Conservation (phyloP, 2,113 vertebrate species). For the Pomatorhinus ruficollis region DNA sequence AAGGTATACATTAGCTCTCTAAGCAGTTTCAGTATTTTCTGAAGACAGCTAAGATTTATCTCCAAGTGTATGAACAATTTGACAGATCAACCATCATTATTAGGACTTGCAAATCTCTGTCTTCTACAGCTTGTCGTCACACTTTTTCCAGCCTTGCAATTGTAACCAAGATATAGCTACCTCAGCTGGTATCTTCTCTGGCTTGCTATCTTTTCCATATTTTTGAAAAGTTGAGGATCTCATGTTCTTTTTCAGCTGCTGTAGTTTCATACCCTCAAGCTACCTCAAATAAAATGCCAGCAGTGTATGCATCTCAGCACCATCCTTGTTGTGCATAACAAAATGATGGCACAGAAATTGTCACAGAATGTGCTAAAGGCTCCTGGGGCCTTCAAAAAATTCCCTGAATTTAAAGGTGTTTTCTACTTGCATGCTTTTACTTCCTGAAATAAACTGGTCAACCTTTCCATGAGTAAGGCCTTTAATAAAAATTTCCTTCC, state of each 20-base stretch:
- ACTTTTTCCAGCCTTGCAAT: neutral
- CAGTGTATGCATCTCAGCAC: neutral
- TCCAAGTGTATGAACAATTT: neutral
- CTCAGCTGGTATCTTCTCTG: neutral
- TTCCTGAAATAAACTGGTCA: neutral
- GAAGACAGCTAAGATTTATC: neutral
- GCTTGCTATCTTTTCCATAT: neutral
- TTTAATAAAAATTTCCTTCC: neutral
- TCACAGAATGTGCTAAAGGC: neutral
- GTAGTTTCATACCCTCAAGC: neutral
- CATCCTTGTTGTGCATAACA: neutral
- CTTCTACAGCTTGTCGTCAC: neutral
- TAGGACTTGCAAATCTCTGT: neutral
- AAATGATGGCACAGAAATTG: neutral
- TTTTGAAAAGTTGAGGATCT: neutral
- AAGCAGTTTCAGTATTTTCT: neutral
- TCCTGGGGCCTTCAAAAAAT: neutral
- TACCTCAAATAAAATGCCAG: neutral
- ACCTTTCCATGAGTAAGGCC: neutral
- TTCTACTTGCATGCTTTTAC: neutral
- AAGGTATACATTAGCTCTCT: neutral
- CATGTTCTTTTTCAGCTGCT: neutral
- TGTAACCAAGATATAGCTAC: neutral
- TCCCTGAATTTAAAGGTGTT: neutral
- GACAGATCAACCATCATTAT: neutral